Base-by-base conservation (phyloP, 2,113 vertebrate species). In the Zosterops pallidus region DNA sequence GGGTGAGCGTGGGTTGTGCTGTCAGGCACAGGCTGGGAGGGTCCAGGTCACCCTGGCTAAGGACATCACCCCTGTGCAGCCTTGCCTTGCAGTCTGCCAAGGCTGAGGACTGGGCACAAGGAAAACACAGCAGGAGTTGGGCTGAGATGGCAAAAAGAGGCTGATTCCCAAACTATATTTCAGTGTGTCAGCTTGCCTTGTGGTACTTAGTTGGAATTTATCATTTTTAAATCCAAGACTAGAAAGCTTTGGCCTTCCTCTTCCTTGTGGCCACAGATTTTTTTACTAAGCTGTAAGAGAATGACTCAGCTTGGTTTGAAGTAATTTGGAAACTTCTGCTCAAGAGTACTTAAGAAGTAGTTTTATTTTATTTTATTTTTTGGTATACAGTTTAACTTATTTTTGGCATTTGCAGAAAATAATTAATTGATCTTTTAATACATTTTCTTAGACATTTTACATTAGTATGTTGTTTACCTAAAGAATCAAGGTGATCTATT, bases 1-100 rank as follows among this genome's bases (percentile, higher is more conserved):
- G 0, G 4, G 10, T 29, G 52, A 42, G 23, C 0, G 0, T 71
- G 53, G 24, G n/a, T 5, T 35, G 53, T 1, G 12, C 11, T 56
- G 46, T 5, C 35, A 18, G 56, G 59, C 0, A 0, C 28, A n/a
- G 63, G 2, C 65, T 33, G 50, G 21, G n/a, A 47, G 23, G 6
- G 44, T 11, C 8, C 26, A 1, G 3, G 8, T 37, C 21, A 13
- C 9, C 0, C n/a, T 74, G n/a, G 13, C 33, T 2, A 6, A 41
- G 78, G 56, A 17, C 35, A 7, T 2, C 6, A 6, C 9, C 14
- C 0, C 0, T 4, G 14, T 12, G 57, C 52, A 56, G 22, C 24
- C 77, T 75, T 23, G 35, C 21, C 65, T 35, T 78, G 56, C 21
- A 11, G 20, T 13, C 24, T 44, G 33, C 41, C 42, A 12, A 15